Base-by-base conservation (phyloP, 2,113 vertebrate genomes). In the Cepphus grylle region DNA sequence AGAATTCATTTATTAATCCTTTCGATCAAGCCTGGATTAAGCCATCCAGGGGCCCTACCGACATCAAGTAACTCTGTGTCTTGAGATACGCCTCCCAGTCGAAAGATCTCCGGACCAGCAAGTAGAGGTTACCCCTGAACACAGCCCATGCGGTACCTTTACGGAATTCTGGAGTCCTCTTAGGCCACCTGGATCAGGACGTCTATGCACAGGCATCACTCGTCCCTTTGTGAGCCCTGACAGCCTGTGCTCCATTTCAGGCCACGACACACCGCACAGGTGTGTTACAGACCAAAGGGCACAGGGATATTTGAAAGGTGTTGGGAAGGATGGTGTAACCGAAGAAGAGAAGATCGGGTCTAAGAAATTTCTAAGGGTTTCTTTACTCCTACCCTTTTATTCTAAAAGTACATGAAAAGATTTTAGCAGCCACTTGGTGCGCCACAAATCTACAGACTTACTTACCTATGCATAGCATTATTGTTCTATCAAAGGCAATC, bases 1-100 rank as follows among this genome's bases (percentile, higher is more conserved):
- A 97, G 96, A 98, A 98, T 97, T 96, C 97, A 96, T 97, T 96
- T 97, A 97, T 97, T 98, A 98, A 98, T 98, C 98, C 98, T 92
- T 96, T 97, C 91, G 84, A 90, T 97, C 81, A 86, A 97, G 95
- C 88, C 88, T 91, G 95, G 96, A 97, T 97, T 97, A 98, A 98
- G 95, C 74, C 81, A 93, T 90, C 91, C 47, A 92, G 93, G 81
- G 86, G 84, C 85, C 90, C 59, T 2, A 70, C 86, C 66, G 67
- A 91, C 73, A 89, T 38, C 53, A 19, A 70, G 77, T 13, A 91
- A 85, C 86, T 93, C 42, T 5, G 53, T 40, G 50, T 36, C 50
- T 84, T 61, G 50, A 70, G 58, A 77, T 43, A n/a, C 10, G 2
- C 23, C 42, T 84, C 77, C 43, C 23, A 74, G 6, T 65, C 7